Evolutionary conservation across 2,113 vertebrate genomes (phyloP).

Genomic region (Varanus komodoensis): DNA sequence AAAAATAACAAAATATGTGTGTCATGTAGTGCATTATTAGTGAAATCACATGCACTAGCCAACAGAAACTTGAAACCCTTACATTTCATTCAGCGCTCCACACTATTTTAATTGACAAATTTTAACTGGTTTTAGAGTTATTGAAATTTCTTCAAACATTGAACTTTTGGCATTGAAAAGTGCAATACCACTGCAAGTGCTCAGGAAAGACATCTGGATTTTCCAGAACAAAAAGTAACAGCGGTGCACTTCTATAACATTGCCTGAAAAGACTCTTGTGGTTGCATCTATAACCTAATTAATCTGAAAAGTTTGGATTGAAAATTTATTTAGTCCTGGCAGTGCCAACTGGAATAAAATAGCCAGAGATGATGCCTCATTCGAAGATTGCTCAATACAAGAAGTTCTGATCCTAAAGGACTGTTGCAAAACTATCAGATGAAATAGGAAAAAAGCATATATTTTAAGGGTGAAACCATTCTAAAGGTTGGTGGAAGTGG

Average conservation of each 20-base stretch:
- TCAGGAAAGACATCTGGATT: slow-evolving; percentile 1
- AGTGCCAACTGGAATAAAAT: background rate
- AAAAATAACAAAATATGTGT: background rate
- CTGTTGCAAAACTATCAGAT: background rate
- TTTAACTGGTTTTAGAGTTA: background rate
- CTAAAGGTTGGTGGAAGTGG: background rate
- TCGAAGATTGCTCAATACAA: background rate
- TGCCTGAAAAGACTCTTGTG: background rate
- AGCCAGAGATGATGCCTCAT: background rate
- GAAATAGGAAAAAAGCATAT: background rate
- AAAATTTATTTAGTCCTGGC: background rate
- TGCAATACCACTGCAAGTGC: too few species aligned
- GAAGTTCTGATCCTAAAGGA: background rate
- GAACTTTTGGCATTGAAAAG: background rate
- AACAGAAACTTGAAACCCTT: background rate
- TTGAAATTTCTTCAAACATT: background rate
- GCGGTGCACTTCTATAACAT: background rate
- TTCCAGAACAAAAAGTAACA: background rate
- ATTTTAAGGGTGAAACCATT: background rate
- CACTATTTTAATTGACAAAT: background rate
- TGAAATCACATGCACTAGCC: background rate
- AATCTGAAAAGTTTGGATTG: background rate
- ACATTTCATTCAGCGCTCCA: background rate
- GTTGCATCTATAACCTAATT: background rate
- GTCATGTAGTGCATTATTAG: background rate